Evolutionary conservation across 2,797 vertebrate genomes (phyloP).

Genomic region (Rhinella marina): DNA sequence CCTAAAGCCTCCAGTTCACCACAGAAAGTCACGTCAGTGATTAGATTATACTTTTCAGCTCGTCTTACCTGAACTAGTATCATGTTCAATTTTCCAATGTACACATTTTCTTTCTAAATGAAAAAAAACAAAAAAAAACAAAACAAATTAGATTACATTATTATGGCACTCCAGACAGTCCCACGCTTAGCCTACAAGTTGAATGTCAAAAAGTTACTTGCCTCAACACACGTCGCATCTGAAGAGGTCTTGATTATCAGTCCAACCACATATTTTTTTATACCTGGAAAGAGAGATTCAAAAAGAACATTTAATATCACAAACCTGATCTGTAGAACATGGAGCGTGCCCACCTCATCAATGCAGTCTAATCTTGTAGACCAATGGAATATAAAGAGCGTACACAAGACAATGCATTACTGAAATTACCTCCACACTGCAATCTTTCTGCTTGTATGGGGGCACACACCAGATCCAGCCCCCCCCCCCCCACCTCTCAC

Average conservation of each 20-base stretch:
- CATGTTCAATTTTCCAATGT: slow-evolving; percentile 98
- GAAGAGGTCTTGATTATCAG: slow-evolving; percentile 98
- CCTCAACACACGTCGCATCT: slow-evolving; percentile 91
- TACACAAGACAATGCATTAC: no score
- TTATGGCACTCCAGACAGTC: no score
- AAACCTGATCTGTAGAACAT: neutral
- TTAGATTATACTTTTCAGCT: neutral
- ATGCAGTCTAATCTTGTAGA: no score
- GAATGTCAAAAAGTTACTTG: slow-evolving; percentile 70
- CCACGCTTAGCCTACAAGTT: neutral
- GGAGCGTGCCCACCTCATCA: no score
- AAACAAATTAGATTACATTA: neutral
- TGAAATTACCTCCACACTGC: no score
- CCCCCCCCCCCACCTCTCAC: no score
- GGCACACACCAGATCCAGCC: no score
- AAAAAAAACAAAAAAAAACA: slow-evolving; percentile 2
- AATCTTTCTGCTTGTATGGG: no score
- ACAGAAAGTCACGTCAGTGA: neutral
- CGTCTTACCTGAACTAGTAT: slow-evolving; percentile 94
- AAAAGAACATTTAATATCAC: neutral
- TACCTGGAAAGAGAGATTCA: slow-evolving; percentile 76
- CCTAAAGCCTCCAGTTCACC: neutral
- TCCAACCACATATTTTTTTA: slow-evolving; percentile 97
- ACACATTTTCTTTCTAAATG: slow-evolving; percentile 92
- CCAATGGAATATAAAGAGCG: no score